These are phyloP conservation scores for Callyntrura sp. DNA, from an alignment of 2,888 invertebrate species.

Conservation along the genomic window DNA sequence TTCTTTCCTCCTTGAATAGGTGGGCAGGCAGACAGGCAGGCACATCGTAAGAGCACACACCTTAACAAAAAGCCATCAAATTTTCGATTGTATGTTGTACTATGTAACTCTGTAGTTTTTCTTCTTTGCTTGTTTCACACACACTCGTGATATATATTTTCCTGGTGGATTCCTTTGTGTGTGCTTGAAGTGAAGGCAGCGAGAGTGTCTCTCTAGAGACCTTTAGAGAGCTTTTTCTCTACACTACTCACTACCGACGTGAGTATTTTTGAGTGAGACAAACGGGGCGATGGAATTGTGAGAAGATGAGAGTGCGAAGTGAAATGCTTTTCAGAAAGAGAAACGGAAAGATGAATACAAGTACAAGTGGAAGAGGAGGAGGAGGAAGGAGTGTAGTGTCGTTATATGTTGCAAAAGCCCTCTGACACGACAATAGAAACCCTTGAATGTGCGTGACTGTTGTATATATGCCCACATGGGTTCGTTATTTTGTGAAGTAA, in stretches of 20 bases:
- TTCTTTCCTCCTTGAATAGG: not conserved
- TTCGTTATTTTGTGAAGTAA: not conserved
- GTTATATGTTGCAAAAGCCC: constrained; percentile 33
- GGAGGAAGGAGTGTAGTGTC: not conserved
- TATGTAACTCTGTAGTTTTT: no score
- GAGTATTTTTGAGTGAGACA: constrained; percentile 66
- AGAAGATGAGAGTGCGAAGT: constrained; percentile 68
- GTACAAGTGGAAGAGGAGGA: constrained; percentile 33
- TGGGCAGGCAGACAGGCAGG: not conserved
- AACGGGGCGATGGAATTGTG: constrained; percentile 54
- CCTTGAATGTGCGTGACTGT: not conserved
- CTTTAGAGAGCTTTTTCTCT: constrained; percentile 51
- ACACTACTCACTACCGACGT: constrained; percentile 60
- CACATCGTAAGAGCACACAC: not conserved
- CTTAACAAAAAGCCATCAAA: constrained; percentile 8
- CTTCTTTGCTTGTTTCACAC: no score
- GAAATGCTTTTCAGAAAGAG: constrained; percentile 44
- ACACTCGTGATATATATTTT: constrained; percentile 33
- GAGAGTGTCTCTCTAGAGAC: constrained; percentile 66
- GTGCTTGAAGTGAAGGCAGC: constrained; percentile 65
- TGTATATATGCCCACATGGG: no score
- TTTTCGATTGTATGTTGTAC: not conserved
- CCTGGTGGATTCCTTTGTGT: constrained; percentile 56
- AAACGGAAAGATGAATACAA: constrained; percentile 57
- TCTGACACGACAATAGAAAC: constrained; percentile 23